These are phyloP conservation scores for Brachyptera putata DNA, from an alignment of 2,888 invertebrate species.

Conservation along the genomic window DNA sequence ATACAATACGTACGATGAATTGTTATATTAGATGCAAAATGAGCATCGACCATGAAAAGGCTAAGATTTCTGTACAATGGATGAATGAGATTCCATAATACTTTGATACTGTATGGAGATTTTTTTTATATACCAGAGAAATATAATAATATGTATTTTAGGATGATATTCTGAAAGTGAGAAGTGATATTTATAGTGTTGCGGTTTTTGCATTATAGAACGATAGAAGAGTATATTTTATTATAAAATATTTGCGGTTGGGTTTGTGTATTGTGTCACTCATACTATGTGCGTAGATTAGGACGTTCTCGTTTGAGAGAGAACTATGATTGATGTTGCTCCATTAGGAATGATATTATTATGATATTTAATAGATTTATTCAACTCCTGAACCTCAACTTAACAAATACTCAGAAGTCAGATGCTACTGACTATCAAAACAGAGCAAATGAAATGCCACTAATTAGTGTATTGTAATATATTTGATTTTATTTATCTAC, in stretches of 20 bases:
- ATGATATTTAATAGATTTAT: constrained; percentile 16
- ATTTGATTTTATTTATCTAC: too few species aligned
- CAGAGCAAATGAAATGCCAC: too few species aligned
- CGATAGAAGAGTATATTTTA: constrained; percentile 27
- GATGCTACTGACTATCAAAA: not conserved
- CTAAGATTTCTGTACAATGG: constrained; percentile 20
- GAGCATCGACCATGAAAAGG: constrained; percentile 30
- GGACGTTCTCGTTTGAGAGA: not conserved
- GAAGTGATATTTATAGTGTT: constrained; percentile 30
- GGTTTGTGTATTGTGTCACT: constrained; percentile 25
- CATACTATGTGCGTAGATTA: constrained; percentile 9
- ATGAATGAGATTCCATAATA: constrained; percentile 22
- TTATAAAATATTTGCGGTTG: constrained; percentile 28
- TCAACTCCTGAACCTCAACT: constrained; percentile 20
- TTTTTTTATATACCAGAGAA: constrained; percentile 31
- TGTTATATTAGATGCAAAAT: constrained; percentile 19
- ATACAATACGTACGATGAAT: constrained; percentile 23
- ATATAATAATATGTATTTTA: constrained; percentile 30
- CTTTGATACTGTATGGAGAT: constrained; percentile 32
- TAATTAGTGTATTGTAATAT: too few species aligned
- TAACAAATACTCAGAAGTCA: constrained; percentile 2
- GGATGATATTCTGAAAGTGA: constrained; percentile 30
- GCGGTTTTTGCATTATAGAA: constrained; percentile 26
- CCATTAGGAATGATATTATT: constrained; percentile 3
- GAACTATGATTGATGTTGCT: constrained; percentile 15